Conservation (phyloP, 2,113 vertebrate genomes). For the Oxyura jamaicensis region DNA sequence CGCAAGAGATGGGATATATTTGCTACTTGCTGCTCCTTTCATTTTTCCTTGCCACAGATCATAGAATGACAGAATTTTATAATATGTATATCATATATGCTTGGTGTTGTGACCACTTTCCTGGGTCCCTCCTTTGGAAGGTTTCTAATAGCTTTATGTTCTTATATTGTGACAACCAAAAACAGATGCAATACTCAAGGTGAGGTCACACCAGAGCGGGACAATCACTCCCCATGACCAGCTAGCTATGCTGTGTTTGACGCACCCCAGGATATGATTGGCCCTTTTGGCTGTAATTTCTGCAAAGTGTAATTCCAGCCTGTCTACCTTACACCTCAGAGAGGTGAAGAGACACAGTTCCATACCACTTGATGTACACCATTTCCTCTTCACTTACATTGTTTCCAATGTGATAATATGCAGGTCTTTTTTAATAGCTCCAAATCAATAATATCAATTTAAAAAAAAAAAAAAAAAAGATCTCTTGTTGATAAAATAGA, state of each 20-base stretch:
- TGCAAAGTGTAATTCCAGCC: not conserved
- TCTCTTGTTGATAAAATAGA: not conserved
- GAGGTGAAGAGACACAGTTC: not conserved
- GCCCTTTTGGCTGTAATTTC: not conserved
- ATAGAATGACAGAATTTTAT: no score
- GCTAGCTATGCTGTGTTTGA: not conserved
- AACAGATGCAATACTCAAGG: not conserved
- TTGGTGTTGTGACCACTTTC: not conserved
- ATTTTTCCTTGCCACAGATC: not conserved
- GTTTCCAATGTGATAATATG: not conserved
- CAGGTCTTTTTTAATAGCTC: not conserved
- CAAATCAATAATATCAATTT: not conserved
- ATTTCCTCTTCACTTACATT: not conserved
- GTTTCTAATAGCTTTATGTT: not conserved
- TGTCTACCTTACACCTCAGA: not conserved
- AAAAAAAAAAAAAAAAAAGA: not conserved
- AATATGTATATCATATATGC: no score
- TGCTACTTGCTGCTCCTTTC: not conserved
- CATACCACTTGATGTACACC: fast-evolving
- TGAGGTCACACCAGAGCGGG: not conserved
- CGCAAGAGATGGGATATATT: not conserved
- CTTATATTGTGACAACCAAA: not conserved
- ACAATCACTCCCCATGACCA: not conserved
- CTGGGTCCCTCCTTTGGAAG: not conserved
- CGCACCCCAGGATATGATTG: not conserved